Evolutionary conservation across 2,888 invertebrate genomes (phyloP).

Genomic region (Rhyacophila evoluta): DNA sequence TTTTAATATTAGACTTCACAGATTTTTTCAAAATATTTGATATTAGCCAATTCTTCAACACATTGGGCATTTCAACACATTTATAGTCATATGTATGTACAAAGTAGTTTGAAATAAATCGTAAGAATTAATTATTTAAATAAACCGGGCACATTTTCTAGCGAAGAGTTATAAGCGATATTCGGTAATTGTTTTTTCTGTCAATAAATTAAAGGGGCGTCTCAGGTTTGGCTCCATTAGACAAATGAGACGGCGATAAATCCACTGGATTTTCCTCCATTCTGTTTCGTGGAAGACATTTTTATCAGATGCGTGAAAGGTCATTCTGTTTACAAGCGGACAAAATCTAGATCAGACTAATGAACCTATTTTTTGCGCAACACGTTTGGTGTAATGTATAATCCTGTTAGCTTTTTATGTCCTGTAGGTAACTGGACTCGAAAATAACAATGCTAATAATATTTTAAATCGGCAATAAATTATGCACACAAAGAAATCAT

Average conservation of each 20-base stretch:
- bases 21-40: too few relatives aligned
- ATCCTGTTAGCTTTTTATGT: conserved; percentile 15
- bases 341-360: conserved; percentile 3
- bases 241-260: neutral
- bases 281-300: conserved; percentile 4
- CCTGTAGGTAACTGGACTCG: neutral
- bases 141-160: neutral
- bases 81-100: too few relatives aligned
- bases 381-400: conserved; percentile 6
- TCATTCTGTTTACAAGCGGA: neutral
- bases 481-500: neutral
- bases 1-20: too few relatives aligned
- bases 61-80: too few relatives aligned
- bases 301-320: conserved; percentile 19
- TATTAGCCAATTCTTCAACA: too few relatives aligned
- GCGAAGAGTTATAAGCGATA: neutral
- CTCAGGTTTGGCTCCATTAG: neutral
- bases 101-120: too few relatives aligned
- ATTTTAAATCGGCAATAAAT: neutral
- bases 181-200: neutral
- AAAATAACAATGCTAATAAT: neutral
- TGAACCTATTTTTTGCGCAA: neutral
- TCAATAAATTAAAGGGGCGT: conserved; percentile 14
- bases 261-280: conserved; percentile 16
- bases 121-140: too few relatives aligned